Base-by-base conservation (phyloP, 30 jellyfish, hydroid and myxozoan species). In the Aurelia sp. region DNA sequence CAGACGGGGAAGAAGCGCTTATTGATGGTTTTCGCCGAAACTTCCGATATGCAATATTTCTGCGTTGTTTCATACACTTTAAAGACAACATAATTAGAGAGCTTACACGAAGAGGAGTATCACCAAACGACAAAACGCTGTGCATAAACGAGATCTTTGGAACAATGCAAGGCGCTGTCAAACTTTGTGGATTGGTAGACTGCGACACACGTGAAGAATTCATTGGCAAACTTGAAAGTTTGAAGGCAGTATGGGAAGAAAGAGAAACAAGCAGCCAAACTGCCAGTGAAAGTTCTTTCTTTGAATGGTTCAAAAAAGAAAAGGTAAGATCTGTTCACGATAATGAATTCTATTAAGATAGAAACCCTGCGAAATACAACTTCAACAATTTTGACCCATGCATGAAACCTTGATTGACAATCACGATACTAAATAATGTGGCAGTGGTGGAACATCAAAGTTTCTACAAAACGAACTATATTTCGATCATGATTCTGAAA, bases 111-210 rank as follows among this genome's bases (percentile, higher is more conserved):
- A 69, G 63, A 38, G 63, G 63, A 11, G 0, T 33, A 15, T 22
- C 63, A 4, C 18, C 33, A 5, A 69, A 19, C 6, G 81, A 30
- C 63, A 38, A 13, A 40, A 3, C 40, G 27, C 30, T 13, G 18
- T 17, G 11, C 51, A 74, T 57, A 12, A 71, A 52, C 40, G 85
- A 51, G n/a, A 74, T 74, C 57, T 74, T 74, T 50, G 85, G 85
- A 22, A 74, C 30, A 27, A 19, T 24, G 18, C 48, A 17, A 16
- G 85, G 57, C 22, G 16, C 50, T 20, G 33, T 21, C 15, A 44
- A 57, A 41, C 44, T 30, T 5, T 50, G 19, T 21, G 85, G 85
- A 4, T 59, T 74, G 24, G 85, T 74, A 17, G 85, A 74, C 85
- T 74, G 85, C 55, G 41, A 19, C 44, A 17, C 85, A 41, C 51